Base-by-base conservation (phyloP, 2,888 invertebrate genomes). In the Halocaridina rubra region DNA sequence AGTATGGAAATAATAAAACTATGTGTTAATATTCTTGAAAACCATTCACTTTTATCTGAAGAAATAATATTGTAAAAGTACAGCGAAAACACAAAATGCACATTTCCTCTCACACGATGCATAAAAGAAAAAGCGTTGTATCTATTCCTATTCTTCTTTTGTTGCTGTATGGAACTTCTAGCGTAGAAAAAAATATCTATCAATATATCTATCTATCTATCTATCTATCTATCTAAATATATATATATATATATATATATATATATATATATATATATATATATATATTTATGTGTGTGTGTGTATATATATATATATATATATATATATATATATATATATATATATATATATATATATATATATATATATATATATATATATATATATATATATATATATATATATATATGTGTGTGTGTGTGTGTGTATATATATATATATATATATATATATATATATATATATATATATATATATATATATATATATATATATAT, bases 401-500 rank as follows among this genome's bases (percentile, higher is more conserved):
- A 10, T 64, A 10, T 64, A 10, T 64, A 10, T 64, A 10, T 64
- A 10, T 64, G 5, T 64, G 5, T 64, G 29, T 53, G 27, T 75
- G 16, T 75, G 3, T 29, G 13, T 75, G 13, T 29, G 1, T 39
- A 10, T 33, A 33, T 72, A 53, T 53, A 13, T 53, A 53, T 57
- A 75, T 75, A 27, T 32, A 75, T 53, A 46, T 64, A 10, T 46
- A 74, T 53, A 57, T 75, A 46, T 53, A 39, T 75, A 33, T 24
- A 39, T 53, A 53, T 64, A 64, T 22, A 64, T 22, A 64, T 64
- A 64, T 5, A 64, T 22, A 64, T 64, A 64, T 64, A 64, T 64
- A 64, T 64, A 64, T 64, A 64, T 64, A 64, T 64, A 64, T 64
- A 5, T 64, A 64, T 64, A 64, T 64, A 64, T 64, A 64, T 64